phyloP scores from a whole-genome alignment of 2,797 vertebrate species.

The Leucoraja ocellata region DNA sequence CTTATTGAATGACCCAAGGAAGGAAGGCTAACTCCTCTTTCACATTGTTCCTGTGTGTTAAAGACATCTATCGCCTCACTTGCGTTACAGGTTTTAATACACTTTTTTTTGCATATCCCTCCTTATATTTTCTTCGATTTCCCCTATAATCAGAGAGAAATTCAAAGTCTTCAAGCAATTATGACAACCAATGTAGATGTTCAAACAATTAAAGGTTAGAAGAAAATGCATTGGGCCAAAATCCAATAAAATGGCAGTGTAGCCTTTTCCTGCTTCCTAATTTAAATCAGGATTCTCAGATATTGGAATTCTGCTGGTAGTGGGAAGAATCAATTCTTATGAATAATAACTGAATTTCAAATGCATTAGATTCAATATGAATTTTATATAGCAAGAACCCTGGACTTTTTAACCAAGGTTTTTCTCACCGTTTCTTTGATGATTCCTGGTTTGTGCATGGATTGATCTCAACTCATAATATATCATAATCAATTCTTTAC shows the following conservation, averaged over 20 bases:
- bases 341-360: neutral
- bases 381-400: neutral
- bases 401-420: too few species aligned
- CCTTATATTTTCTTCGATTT: too few species aligned
- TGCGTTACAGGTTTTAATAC: too few species aligned
- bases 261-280: neutral
- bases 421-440: too few species aligned
- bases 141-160: neutral
- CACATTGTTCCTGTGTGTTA: too few species aligned
- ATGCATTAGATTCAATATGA: neutral
- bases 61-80: too few species aligned
- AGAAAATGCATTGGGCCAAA: neutral
- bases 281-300: neutral
- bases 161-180: neutral
- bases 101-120: too few species aligned
- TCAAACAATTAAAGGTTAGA: neutral
- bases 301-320: neutral
- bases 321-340: neutral
- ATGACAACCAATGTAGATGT: neutral
- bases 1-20: too few species aligned
- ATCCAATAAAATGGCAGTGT: neutral
- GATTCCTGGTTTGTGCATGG: too few species aligned
- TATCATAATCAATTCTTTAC: neutral
- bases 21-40: too few species aligned
- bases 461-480: too few species aligned